These are phyloP conservation scores for Sminthurinus signatus DNA, from an alignment of 1,140 invertebrate species.

Conservation along the genomic window DNA sequence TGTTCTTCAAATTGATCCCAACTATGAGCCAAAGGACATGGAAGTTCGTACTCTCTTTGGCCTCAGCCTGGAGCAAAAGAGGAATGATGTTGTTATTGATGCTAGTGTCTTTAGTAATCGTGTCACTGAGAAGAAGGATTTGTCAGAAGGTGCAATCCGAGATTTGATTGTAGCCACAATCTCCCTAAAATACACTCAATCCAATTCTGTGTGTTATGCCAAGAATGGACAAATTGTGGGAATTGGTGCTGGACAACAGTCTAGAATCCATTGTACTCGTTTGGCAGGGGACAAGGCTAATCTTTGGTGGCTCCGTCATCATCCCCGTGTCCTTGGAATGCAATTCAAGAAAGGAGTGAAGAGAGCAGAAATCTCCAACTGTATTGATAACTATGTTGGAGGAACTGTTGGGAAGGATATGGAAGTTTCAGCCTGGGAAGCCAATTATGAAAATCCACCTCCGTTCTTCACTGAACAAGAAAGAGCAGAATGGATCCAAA, in stretches of 20 bases:
- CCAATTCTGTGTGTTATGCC: constrained; percentile 91
- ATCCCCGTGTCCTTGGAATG: constrained; percentile 77
- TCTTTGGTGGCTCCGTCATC: constrained; percentile 81
- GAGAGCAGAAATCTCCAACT: constrained; percentile 88
- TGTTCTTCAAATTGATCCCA: constrained; percentile 83
- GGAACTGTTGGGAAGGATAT: constrained; percentile 77
- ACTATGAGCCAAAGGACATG: constrained; percentile 68
- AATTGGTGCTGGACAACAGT: constrained; percentile 96
- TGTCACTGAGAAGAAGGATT: constrained; percentile 63
- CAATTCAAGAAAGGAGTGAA: constrained; percentile 84
- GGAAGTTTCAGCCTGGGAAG: constrained; percentile 59
- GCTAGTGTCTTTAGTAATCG: constrained; percentile 73
- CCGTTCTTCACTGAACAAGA: constrained; percentile 61
- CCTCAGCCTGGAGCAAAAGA: constrained; percentile 80
- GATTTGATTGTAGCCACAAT: constrained; percentile 95
- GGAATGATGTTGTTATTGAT: constrained; percentile 84
- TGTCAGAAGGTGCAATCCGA: constrained; percentile 65
- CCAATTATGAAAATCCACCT: constrained; percentile 68
- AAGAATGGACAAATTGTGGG: constrained; percentile 89
- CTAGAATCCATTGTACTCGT: constrained; percentile 93
- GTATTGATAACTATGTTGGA: constrained; percentile 91
- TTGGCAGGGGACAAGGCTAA: constrained; percentile 96
- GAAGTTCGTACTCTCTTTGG: constrained; percentile 89
- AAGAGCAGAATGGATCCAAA: constrained; percentile 67
- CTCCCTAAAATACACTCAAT: constrained; percentile 96